Evolutionary conservation across 2,888 invertebrate genomes (phyloP), one percentile per base, ranked within the genome.

Genomic region (Dolomedes plantarius): DNA sequence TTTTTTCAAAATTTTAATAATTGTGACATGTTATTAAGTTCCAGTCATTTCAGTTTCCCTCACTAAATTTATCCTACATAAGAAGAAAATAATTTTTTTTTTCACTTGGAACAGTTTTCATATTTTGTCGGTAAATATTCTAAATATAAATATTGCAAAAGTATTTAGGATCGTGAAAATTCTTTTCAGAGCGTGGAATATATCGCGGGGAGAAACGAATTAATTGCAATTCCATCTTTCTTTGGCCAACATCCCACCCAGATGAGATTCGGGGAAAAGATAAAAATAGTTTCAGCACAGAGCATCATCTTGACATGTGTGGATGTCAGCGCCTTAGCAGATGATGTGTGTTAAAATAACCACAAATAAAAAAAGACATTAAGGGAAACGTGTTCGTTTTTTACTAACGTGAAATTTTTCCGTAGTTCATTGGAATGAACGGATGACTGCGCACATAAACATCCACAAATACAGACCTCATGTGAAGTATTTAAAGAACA

Each of bases 241-340:
- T 27, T 32, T 19, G 36, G 31, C 62, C 5, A 41, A 23, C 64
- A 50, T 64, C 62, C 36, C 31, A 36, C 36, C 71, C 31, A 56
- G 75, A 82, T 82, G 64, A 19, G 82, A 82, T 75, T 62, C 31
- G 65, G n/a, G n/a, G n/a, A n/a, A n/a, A n/a, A 71, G 82, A 75
- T 75, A 82, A 69, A 82, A 75, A 82, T 75, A 82, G 69, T 82
- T 75, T 69, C 73, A 64, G 64, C 74, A 13, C 62, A 62, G 73
- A 65, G 67, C 36, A 80, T 80, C 82, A 69, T 82, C 56, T 82
- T 74, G 75, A 76, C 82, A 82, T 82, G 82, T 75, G 82, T 56
- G 75, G 19, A 76, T 75, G 82, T 82, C 82, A 82, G 75, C 82
- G 75, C 82, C 82, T 82, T 76, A 62, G 75, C 71, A 76, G 74